phyloP scores from a whole-genome alignment of 2,113 vertebrate species.

The Notothenia coriiceps region DNA sequence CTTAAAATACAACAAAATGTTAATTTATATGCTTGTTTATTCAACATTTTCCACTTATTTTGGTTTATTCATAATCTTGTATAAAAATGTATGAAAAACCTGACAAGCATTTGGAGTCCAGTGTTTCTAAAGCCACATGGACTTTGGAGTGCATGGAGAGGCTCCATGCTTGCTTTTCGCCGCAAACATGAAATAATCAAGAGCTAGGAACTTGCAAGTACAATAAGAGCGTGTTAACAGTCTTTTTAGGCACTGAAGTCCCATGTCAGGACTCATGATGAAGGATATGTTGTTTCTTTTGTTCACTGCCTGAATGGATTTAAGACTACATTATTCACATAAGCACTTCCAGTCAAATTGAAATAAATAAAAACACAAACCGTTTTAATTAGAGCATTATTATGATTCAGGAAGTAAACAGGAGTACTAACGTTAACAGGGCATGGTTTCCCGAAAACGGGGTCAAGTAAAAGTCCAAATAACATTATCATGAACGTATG shows the following conservation, averaged over 20 bases:
- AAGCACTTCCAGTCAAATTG: constrained; percentile 61
- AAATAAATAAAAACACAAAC: constrained; percentile 64
- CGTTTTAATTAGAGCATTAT: constrained; percentile 37
- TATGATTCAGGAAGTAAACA: constrained; percentile 24
- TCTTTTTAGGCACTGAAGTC: constrained; percentile 75
- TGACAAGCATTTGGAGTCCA: constrained; percentile 75
- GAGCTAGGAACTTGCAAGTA: constrained; percentile 75
- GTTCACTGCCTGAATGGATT: constrained; percentile 59
- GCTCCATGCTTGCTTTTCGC: constrained; percentile 75
- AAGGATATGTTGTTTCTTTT: constrained; percentile 57
- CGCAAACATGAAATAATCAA: constrained; percentile 81
- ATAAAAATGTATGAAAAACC: constrained; percentile 73
- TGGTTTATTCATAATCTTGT: constrained; percentile 71
- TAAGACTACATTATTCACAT: constrained; percentile 69
- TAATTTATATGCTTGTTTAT: constrained; percentile 73
- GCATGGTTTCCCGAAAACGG: constrained; percentile 26
- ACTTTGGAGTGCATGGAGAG: constrained; percentile 78
- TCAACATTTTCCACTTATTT: constrained; percentile 77
- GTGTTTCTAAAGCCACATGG: constrained; percentile 75
- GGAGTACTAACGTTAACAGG: constrained; percentile 9
- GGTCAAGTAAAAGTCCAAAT: constrained; percentile 30
- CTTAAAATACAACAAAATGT: constrained; percentile 55
- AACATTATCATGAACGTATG: constrained; percentile 7
- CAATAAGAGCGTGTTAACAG: constrained; percentile 69
- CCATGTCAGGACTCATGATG: constrained; percentile 43